phyloP scores from a whole-genome alignment of 2,888 invertebrate genomes.

The Drosophila eohydei region DNA sequence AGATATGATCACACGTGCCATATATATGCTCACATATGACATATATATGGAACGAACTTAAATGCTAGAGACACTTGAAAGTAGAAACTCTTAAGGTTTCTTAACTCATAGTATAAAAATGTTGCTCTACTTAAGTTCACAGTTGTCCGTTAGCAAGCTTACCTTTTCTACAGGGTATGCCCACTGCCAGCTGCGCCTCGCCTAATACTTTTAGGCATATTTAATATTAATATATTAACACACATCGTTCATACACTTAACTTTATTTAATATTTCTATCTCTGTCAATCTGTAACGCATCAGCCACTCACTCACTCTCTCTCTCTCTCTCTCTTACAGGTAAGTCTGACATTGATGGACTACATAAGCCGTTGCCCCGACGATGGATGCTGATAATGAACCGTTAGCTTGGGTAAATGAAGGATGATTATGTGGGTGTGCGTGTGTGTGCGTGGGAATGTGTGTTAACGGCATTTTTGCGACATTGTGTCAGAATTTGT shows the following conservation, averaged over 20 bases:
- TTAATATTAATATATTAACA: constrained; percentile 33
- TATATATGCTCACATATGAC: no score
- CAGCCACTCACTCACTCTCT: constrained; percentile 17
- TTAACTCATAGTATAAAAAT: no score
- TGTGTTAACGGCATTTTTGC: constrained; percentile 4
- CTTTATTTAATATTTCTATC: constrained; percentile 39
- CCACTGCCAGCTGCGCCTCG: not conserved
- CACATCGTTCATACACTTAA: constrained; percentile 23
- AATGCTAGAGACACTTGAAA: no score
- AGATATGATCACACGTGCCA: no score
- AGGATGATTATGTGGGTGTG: not conserved
- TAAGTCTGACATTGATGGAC: constrained; percentile 78
- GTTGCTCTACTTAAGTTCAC: no score
- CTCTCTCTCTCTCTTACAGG: constrained; percentile 53
- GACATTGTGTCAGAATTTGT: constrained; percentile 23
- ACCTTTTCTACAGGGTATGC: constrained; percentile 2
- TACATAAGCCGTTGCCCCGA: constrained; percentile 38
- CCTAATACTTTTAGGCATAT: constrained; percentile 16
- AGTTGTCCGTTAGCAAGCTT: not conserved
- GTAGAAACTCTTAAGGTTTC: no score
- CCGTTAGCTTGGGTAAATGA: constrained; percentile 15
- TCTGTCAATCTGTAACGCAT: constrained; percentile 28
- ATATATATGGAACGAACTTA: no score
- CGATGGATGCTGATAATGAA: constrained; percentile 34
- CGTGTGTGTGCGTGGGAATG: constrained; percentile 22